Base-by-base conservation (phyloP, 2,888 invertebrate genomes). In the Neelides folsomi region DNA sequence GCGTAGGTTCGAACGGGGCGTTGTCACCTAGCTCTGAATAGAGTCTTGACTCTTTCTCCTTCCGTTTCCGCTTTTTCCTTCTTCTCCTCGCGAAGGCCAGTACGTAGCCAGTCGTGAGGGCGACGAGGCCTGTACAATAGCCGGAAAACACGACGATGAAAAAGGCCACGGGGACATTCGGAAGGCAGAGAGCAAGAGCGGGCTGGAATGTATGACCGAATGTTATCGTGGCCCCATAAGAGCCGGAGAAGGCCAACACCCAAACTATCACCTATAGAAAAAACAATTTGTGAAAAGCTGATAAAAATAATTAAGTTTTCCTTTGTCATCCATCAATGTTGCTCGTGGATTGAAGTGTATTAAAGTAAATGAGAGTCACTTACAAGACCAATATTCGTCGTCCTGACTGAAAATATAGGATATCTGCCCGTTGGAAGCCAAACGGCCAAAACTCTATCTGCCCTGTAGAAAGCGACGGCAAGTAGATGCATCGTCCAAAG, bases 401-500 rank as follows among this genome's bases (percentile, higher is more conserved):
- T 55, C n/a, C 53, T 41, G 8, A 52, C 46, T 10, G 54, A 51
- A 40, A 60, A 42, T 5, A 60, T 18, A n/a, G 60, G 60, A 44
- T 60, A 63, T 12, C 47, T 47, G 7, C 63, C 66, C 12, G 63
- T 58, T 2, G 66, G 65, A 12, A 66, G 54, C 57, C 66, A 66
- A 15, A 66, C 60, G 5, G 66, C 66, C 8, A 65, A 48, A 15
- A 64, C 59, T 2, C 66, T 47, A 52, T 66, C 66, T 7, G 62
- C 58, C 37, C 60, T 50, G 43, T 62, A 62, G 5, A 62, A 37
- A n/a, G 59, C 60, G 16, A 62, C 62, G 16, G 62, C 59, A 35
- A 67, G 57, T 37, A 67, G 52, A 52, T 67, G 67, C 63, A 67
- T 66, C 36, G 66, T 60, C 66, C 67, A 67, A 18, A 64, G 57